A percentile compares a stretch with the other conserved stretches of the same genome.
Evolutionary conservation across 2,888 invertebrate species (phyloP).

Genomic region (Tuta absoluta): DNA sequence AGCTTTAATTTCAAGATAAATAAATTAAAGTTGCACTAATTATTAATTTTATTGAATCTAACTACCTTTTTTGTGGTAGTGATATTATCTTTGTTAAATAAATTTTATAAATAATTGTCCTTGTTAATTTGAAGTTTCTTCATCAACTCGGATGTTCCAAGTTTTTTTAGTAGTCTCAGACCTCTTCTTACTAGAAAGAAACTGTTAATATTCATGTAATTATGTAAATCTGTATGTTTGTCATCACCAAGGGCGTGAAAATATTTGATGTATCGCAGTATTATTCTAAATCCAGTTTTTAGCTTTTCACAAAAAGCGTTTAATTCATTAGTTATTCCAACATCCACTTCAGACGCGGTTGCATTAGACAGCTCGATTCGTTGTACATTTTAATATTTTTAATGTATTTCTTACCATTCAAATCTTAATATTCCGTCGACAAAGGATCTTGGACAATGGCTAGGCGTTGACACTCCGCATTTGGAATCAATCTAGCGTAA

Average conservation of each 20-base stretch:
- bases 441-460: constrained; percentile 32
- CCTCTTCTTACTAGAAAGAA: not conserved
- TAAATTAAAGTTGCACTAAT: no score
- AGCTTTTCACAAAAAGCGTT: constrained; percentile 5
- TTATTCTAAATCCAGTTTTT: constrained; percentile 39
- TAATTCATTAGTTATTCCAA: constrained; percentile 39
- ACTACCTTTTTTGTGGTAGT: no score
- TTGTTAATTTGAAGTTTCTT: no score
- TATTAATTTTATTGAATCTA: no score
- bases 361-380: constrained; percentile 68
- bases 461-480: constrained; percentile 32
- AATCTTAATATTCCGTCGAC: constrained; percentile 48
- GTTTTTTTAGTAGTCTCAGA: no score
- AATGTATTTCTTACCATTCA: constrained; percentile 35
- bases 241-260: constrained; percentile 52
- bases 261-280: constrained; percentile 50
- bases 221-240: constrained; percentile 59
- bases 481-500: constrained; percentile 21
- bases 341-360: constrained; percentile 63
- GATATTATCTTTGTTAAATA: no score
- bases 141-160: no score
- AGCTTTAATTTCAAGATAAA: no score
- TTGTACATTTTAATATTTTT: constrained; percentile 61
- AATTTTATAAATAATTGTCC: no score
- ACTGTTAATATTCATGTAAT: constrained; percentile 46